Conservation (phyloP, 30 jellyfish, hydroid and myxozoan species). For the Nemopilema nomurai region DNA sequence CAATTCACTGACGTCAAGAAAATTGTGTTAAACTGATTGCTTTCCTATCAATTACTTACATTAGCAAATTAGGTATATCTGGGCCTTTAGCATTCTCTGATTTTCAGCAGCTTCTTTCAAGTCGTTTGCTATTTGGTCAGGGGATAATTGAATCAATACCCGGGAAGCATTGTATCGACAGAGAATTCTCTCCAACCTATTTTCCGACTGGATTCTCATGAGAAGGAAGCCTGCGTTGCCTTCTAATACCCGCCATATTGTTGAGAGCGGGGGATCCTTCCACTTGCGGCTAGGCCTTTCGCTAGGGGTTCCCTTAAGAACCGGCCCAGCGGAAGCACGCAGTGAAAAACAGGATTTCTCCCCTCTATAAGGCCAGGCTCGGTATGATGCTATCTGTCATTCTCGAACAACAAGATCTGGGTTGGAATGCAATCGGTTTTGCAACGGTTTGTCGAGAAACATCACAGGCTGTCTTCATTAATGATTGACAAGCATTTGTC, state of each 20-base stretch:
- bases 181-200: too few species aligned
- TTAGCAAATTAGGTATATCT: too few species aligned
- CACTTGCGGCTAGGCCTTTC: not conserved
- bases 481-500: slow-evolving; percentile 41
- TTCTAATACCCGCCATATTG: not conserved
- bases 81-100: too few species aligned
- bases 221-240: not conserved
- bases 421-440: not conserved
- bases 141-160: too few species aligned
- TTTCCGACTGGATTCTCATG: not conserved
- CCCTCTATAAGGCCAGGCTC: not conserved
- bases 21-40: too few species aligned
- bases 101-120: too few species aligned
- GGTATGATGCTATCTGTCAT: not conserved
- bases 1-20: too few species aligned
- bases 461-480: slow-evolving; percentile 13
- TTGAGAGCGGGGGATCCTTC: not conserved
- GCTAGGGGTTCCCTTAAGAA: not conserved
- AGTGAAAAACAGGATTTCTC: not conserved
- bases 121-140: too few species aligned
- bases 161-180: too few species aligned
- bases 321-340: not conserved
- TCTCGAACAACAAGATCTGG: not conserved
- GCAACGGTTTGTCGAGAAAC: slow-evolving; percentile 14
- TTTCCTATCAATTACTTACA: too few species aligned